phyloP scores from a whole-genome alignment of 2,888 invertebrate species.

The Marasmarcha lunaedactyla region DNA sequence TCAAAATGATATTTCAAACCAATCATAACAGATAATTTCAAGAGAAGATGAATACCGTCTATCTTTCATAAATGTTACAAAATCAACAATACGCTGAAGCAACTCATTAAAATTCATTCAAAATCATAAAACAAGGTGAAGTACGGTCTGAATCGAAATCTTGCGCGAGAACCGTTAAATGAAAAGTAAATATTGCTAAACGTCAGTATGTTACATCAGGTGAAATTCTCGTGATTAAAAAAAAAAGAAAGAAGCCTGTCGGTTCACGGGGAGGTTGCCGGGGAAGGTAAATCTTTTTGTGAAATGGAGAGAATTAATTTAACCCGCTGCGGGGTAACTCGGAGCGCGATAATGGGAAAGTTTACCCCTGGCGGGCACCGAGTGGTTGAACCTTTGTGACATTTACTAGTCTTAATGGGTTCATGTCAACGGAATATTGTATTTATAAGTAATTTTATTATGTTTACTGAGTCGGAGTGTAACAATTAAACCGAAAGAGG shows the following conservation, averaged over 20 bases:
- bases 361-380: constrained; percentile 65
- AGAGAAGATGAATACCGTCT: too few species aligned
- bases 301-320: constrained; percentile 71
- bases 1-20: too few species aligned
- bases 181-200: constrained; percentile 69
- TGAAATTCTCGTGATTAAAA: constrained; percentile 46
- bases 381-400: constrained; percentile 23
- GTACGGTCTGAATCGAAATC: constrained; percentile 43
- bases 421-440: too few species aligned
- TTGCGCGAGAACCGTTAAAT: constrained; percentile 60
- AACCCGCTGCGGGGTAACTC: constrained; percentile 71
- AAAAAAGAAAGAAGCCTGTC: constrained; percentile 41
- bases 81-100: background rate
- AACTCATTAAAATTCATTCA: background rate
- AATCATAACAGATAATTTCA: too few species aligned
- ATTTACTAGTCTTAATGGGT: too few species aligned
- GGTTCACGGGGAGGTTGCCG: constrained; percentile 38
- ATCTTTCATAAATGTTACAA: background rate
- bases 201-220: constrained; percentile 64
- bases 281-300: constrained; percentile 68
- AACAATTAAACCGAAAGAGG: too few species aligned
- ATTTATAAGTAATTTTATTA: too few species aligned
- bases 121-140: background rate
- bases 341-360: constrained; percentile 67
- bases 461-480: too few species aligned